Base-by-base conservation (phyloP, 2,113 vertebrate species). In the Dendropsophus ebraccatus region DNA sequence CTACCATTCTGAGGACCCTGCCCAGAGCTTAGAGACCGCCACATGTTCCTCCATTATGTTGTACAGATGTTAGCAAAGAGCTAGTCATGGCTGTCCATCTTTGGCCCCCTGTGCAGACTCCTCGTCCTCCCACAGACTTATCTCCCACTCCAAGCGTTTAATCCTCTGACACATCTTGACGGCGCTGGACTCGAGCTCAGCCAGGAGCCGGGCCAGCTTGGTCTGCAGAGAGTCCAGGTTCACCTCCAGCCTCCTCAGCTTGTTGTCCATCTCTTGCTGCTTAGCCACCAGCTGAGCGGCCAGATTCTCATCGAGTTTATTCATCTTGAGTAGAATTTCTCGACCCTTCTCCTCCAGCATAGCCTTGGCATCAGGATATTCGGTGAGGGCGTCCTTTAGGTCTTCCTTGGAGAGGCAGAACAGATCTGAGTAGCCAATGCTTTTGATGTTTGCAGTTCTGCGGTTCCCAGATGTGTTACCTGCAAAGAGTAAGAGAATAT, bases 391-490 rank as follows among this genome's bases (percentile, higher is more conserved):
- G 21, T 96, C 94, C 0, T 80, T 92, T 87, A 99, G 92, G 91
- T 96, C 96, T 88, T 97, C 97, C 91, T 99, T 99, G 84, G 96
- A 96, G 67, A 99, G 90, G 90, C 96, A 96, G 92, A 97, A 98
- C 0, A 99, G 94, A 91, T 99, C 97, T 0, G 97, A 98, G 89
- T 96, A 94, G 4, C 97, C 97, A 0, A 96, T 94, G 92, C 98
- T 99, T 69, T 94, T 91, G 91, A 99, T 98, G 89, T 97, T 96
- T 81, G 98, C 98, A 0, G 97, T 99, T 79, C 97, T 95, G 1
- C 97, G 95, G 89, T 98, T 99, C 56, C 97, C 97, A 0, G 94
- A 96, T 82, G 87, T 95, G 92, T 97, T 99, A 23, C 97, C 97
- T 99, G 81, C 30, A 10, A 23, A 12, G 1, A 45, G 16, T 41